Evolutionary conservation across 2,888 invertebrate genomes (phyloP), one percentile per base, ranked within the genome.

Genomic region (Nemotelus pantherinus): DNA sequence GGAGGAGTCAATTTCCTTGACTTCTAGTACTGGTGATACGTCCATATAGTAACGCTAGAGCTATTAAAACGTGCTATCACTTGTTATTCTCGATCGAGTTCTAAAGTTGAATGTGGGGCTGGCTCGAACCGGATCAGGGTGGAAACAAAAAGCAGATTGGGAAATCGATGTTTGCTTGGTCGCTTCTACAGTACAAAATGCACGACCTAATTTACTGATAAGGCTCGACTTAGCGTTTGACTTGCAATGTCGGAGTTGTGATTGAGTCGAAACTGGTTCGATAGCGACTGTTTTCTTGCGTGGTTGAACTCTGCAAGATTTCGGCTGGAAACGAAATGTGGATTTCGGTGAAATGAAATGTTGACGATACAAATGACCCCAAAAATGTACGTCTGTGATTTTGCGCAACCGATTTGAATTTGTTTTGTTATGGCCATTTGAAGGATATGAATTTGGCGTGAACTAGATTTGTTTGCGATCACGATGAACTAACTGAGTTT

Each of bases 131-230:
- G 25, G 74, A 47, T 60, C 39, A 10, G 43, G 41, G 58, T 74
- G 74, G 74, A 74, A 39, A 2, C 6, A 6, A 7, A 60, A 60
- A 60, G 48, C 60, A 41, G 48, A 63, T 50, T 74, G 47, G 43
- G 3, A 25, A 50, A 39, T 74, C 25, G 25, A 25, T 25, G 25
- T 25, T 25, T 25, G 25, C 25, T 25, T 25, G 25, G 25, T 25
- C 25, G 25, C 25, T 25, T 25, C 25, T 41, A 50, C 45, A 50
- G 50, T 60, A 74, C 63, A 25, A 74, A 60, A 74, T 47, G 50
- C 47, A 60, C 74, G 74, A 74, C 74, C 74, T 48, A 74, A 60
- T 74, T 74, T 60, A 60, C 48, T 60, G 74, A 60, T 74, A 74
- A 74, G 60, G 48, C 53, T 41, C 39, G 68, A 53, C 2, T 50